Conservation (phyloP, 2,797 vertebrate species). For the Helostoma temminkii region DNA sequence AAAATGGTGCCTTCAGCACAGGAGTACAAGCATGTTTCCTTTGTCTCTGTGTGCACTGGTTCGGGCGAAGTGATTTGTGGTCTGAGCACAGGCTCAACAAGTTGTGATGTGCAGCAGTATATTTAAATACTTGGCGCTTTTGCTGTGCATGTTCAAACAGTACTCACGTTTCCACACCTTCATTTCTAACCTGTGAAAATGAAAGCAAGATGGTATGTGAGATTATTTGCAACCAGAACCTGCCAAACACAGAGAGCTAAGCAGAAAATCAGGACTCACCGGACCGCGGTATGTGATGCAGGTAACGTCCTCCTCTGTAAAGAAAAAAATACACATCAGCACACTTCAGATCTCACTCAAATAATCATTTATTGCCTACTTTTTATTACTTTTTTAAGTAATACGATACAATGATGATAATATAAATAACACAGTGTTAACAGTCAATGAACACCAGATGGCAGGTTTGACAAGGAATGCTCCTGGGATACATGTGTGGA, state of each 20-base stretch:
- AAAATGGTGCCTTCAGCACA: too few species aligned
- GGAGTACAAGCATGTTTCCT: too few species aligned
- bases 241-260: background rate
- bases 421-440: background rate
- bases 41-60: too few species aligned
- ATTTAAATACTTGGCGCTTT: background rate
- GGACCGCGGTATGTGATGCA: conserved; percentile 74
- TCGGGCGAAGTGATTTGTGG: too few species aligned
- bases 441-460: conserved; percentile 8
- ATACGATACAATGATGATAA: background rate
- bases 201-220: conserved; percentile 9
- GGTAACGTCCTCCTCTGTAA: conserved; percentile 79
- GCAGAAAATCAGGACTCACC: conserved; percentile 66
- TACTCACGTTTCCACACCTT: conserved; percentile 74
- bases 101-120: background rate
- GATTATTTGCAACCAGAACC: background rate
- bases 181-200: conserved; percentile 57
- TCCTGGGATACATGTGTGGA: background rate
- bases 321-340: conserved; percentile 10
- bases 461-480: background rate
- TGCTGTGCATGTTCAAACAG: conserved; percentile 2
- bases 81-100: too few species aligned
- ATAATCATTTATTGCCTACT: background rate
- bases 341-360: background rate
- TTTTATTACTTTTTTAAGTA: background rate